Evolutionary conservation across 2,113 vertebrate species (phyloP).

Genomic region (Capreolus pygargus): DNA sequence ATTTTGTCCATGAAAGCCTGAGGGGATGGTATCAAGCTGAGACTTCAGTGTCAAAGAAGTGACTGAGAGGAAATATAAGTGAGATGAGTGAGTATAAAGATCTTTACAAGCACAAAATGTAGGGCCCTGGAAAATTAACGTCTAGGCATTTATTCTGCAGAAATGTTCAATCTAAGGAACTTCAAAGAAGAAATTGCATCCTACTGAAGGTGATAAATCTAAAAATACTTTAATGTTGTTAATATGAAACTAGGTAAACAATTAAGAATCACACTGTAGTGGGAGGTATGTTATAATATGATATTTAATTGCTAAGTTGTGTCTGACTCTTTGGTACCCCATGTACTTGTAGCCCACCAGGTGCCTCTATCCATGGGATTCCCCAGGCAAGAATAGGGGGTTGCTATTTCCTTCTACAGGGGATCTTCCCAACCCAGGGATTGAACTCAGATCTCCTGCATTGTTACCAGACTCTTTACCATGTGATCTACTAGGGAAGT

Average conservation of each 20-base stretch:
- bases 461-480: background rate
- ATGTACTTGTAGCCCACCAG: background rate
- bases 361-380: background rate
- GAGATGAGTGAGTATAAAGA: rapidly evolving
- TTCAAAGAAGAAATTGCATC: background rate
- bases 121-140: background rate
- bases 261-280: background rate
- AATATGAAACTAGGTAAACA: background rate
- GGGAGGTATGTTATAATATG: background rate
- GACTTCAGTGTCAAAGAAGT: background rate
- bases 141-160: background rate
- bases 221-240: background rate
- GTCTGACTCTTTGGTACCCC: background rate
- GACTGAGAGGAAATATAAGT: background rate
- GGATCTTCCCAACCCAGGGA: background rate
- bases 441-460: background rate
- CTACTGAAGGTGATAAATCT: background rate
- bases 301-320: background rate
- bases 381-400: background rate
- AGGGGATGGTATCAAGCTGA: background rate
- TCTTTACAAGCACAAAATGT: background rate
- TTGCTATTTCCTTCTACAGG: background rate
- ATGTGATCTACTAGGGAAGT: background rate
- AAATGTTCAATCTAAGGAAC: background rate
- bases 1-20: background rate